These are phyloP conservation scores for Cistogaster globosa DNA, from an alignment of 2,888 invertebrate species.

Conservation along the genomic window DNA sequence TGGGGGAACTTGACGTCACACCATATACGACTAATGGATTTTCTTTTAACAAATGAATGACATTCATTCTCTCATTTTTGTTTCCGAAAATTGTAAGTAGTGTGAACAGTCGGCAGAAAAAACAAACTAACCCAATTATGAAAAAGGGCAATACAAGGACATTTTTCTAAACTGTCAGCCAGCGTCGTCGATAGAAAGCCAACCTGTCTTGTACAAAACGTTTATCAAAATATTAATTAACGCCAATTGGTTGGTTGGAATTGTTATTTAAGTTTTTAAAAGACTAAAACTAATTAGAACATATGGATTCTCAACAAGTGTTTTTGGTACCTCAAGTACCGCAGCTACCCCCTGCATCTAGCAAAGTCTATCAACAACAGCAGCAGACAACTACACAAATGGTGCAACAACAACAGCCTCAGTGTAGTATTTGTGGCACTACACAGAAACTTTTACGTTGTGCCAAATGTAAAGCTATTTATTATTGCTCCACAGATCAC, in stretches of 20 bases:
- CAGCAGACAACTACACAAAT: conserved; percentile 39
- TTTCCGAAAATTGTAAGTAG: conserved; percentile 18
- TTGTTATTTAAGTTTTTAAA: background rate
- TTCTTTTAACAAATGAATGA: conserved; percentile 15
- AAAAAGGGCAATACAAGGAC: conserved; percentile 76
- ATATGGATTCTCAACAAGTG: conserved; percentile 63
- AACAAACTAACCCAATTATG: conserved; percentile 50
- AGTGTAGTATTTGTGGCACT: conserved; percentile 80
- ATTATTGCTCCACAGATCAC: conserved; percentile 92
- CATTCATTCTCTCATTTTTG: conserved; percentile 11
- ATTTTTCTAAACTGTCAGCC: conserved; percentile 45
- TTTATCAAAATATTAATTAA: background rate
- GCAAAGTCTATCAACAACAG: conserved; percentile 25
- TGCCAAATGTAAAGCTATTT: conserved; percentile 88
- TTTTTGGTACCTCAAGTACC: conserved; percentile 44
- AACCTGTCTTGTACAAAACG: background rate
- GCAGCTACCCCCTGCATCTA: background rate
- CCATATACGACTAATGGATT: background rate
- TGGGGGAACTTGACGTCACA: conserved; percentile 25
- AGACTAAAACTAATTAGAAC: background rate
- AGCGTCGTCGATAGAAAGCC: background rate
- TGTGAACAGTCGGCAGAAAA: conserved; percentile 21
- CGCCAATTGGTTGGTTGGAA: background rate
- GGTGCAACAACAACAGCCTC: conserved; percentile 56
- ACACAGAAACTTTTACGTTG: conserved; percentile 86